phyloP scores from a whole-genome alignment of 2,888 invertebrate species.

The Agriotes lineatus region DNA sequence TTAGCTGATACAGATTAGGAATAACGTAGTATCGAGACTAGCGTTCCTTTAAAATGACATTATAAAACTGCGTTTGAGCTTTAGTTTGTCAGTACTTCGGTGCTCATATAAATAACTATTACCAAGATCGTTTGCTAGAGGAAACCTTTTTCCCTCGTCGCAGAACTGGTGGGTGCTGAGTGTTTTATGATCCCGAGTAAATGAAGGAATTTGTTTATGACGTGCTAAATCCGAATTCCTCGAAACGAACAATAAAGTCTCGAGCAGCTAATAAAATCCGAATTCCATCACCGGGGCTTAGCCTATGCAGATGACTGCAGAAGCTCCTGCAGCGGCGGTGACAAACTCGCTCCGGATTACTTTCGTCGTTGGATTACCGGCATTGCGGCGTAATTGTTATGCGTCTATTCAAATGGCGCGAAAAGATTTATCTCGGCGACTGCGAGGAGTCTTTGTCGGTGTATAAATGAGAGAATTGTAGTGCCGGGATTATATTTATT shows the following conservation, averaged over 20 bases:
- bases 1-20: no score
- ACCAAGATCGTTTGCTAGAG: no score
- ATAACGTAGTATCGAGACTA: no score
- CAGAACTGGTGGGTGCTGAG: background rate
- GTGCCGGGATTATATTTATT: slow-evolving; percentile 30
- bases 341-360: slow-evolving; percentile 41
- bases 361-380: slow-evolving; percentile 41
- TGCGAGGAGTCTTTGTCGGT: slow-evolving; percentile 19
- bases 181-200: background rate
- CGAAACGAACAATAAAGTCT: slow-evolving; percentile 31
- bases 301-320: slow-evolving; percentile 38
- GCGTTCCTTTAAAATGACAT: no score
- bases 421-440: slow-evolving; percentile 44
- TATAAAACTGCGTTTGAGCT: no score
- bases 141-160: no score
- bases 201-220: slow-evolving; percentile 20
- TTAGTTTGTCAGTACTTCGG: no score
- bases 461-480: slow-evolving; percentile 25
- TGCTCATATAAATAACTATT: no score
- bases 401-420: slow-evolving; percentile 45
- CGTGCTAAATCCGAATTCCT: slow-evolving; percentile 3
- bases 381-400: slow-evolving; percentile 49
- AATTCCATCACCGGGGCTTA: slow-evolving; percentile 42
- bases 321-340: slow-evolving; percentile 21
- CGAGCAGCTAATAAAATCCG: slow-evolving; percentile 41